phyloP scores from a whole-genome alignment of 2,797 vertebrate genomes.

The Brotula barbata region DNA sequence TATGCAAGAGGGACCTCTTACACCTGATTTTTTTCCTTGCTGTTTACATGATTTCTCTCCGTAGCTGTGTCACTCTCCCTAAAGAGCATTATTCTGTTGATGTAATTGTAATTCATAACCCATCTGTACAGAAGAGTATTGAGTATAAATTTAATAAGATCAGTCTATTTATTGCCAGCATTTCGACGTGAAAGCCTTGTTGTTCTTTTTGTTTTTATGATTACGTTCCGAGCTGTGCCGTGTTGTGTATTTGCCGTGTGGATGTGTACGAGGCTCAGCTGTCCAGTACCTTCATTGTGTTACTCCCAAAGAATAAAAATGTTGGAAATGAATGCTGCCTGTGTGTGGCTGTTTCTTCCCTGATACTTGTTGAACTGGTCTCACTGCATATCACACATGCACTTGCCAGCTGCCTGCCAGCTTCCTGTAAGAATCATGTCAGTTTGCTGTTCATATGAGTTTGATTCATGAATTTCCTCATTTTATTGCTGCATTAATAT shows the following conservation, averaged over 20 bases:
- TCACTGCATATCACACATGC: constrained; percentile 41
- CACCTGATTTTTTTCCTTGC: constrained; percentile 50
- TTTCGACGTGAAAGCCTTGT: constrained; percentile 65
- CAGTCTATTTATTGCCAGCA: constrained; percentile 81
- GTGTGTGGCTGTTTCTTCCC: constrained; percentile 30
- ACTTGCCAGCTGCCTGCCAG: not conserved
- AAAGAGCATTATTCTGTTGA: constrained; percentile 60
- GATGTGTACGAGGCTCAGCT: constrained; percentile 64
- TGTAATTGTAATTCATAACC: constrained; percentile 77
- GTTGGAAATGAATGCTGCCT: constrained; percentile 18
- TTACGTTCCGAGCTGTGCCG: constrained; percentile 70
- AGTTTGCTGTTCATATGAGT: not conserved
- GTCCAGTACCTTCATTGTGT: constrained; percentile 68
- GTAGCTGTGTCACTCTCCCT: constrained; percentile 59
- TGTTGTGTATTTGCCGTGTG: constrained; percentile 74
- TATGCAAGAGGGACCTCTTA: constrained; percentile 47
- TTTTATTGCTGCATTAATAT: too few relatives aligned
- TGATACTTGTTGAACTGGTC: constrained; percentile 55
- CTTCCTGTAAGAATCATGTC: not conserved
- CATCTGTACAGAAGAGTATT: constrained; percentile 82
- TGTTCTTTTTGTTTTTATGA: constrained; percentile 66
- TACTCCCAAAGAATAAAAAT: constrained; percentile 77
- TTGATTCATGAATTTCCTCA: too few relatives aligned
- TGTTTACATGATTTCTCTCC: constrained; percentile 69
- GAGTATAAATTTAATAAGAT: constrained; percentile 75